Evolutionary conservation across 2,113 vertebrate genomes (phyloP).

Genomic region (Aphyosemion australe): DNA sequence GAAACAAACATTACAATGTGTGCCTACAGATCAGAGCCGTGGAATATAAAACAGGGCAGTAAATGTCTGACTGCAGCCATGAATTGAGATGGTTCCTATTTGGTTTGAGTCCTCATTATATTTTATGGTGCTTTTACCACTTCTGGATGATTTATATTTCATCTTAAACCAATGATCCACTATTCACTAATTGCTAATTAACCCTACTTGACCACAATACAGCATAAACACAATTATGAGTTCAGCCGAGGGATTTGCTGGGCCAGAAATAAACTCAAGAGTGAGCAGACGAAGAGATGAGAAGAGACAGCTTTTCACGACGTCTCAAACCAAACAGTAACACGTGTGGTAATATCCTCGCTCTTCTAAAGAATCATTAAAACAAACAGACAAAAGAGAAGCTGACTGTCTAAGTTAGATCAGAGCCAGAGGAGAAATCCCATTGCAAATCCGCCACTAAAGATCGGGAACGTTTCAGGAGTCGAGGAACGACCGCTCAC

Average conservation of each 20-base stretch:
- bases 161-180: background rate
- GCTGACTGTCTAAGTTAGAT: too few relatives aligned
- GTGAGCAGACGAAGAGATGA: background rate
- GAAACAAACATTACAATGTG: conserved; percentile 50
- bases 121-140: background rate
- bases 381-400: too few relatives aligned
- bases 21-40: conserved; percentile 41
- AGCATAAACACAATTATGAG: background rate
- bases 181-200: background rate
- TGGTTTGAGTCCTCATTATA: conserved; percentile 14
- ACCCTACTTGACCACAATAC: background rate
- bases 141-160: background rate
- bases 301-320: background rate
- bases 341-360: too few relatives aligned
- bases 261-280: conserved; percentile 6
- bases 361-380: too few relatives aligned
- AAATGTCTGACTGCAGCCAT: background rate
- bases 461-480: too few relatives aligned
- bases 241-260: background rate
- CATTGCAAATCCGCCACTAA: background rate
- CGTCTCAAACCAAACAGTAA: background rate
- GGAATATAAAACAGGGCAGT: conserved; percentile 24
- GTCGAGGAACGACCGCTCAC: too few relatives aligned
- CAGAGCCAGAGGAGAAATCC: background rate
- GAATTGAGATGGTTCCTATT: conserved; percentile 2